Evolutionary conservation across 2,888 invertebrate species (phyloP).

Genomic region (Tenthredo livida): DNA sequence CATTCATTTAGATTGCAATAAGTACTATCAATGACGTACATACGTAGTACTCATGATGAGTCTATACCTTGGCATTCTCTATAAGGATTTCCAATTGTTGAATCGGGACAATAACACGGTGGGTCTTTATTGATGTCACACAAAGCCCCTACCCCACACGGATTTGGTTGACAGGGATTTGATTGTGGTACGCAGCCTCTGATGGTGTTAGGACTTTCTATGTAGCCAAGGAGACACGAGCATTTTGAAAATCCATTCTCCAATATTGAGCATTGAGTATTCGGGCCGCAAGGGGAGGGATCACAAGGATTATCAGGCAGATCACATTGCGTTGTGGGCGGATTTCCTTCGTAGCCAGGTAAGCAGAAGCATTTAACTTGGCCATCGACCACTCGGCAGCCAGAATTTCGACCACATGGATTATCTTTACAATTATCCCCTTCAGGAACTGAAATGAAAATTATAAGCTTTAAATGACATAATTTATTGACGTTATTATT

Average conservation of each 20-base stretch:
- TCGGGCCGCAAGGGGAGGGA: conserved; percentile 93
- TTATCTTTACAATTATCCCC: conserved; percentile 91
- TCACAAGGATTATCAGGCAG: conserved; percentile 90
- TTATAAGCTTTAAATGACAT: neutral
- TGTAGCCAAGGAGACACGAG: conserved; percentile 89
- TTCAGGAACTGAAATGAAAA: conserved; percentile 86
- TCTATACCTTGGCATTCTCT: conserved; percentile 83
- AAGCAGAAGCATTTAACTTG: conserved; percentile 92
- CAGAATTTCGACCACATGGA: conserved; percentile 91
- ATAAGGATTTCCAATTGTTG: conserved; percentile 91
- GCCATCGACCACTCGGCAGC: conserved; percentile 88
- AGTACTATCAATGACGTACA: neutral
- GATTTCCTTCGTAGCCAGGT: conserved; percentile 92
- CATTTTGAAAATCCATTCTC: conserved; percentile 92
- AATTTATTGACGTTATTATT: neutral
- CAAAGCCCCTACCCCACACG: conserved; percentile 88
- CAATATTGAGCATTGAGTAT: conserved; percentile 90
- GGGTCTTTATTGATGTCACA: conserved; percentile 90
- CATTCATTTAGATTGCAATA: neutral
- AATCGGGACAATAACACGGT: conserved; percentile 92
- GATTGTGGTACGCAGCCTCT: conserved; percentile 89
- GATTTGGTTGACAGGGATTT: conserved; percentile 91
- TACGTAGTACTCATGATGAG: neutral
- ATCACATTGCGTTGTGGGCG: conserved; percentile 86
- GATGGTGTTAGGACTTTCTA: conserved; percentile 93